Evolutionary conservation across 2,888 invertebrate genomes (phyloP).

Genomic region (Thelaira solivaga): DNA sequence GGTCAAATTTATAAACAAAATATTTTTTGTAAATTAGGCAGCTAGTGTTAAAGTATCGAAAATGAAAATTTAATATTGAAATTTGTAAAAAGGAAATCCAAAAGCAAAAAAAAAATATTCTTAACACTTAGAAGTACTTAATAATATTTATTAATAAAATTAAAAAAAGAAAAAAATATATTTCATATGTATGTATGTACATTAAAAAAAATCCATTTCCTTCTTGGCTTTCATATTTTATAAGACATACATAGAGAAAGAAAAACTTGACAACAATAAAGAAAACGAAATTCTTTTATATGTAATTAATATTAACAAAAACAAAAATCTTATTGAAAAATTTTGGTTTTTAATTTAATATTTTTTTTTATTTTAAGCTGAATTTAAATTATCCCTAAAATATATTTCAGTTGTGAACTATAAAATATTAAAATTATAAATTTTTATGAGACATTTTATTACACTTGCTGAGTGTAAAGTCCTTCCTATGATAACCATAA

Average conservation of each 20-base stretch:
- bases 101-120: conserved; percentile 1
- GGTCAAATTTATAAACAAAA: no score
- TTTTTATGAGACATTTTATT: no score
- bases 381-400: no score
- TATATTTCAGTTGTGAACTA: no score
- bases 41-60: background rate
- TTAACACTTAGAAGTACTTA: conserved; percentile 52
- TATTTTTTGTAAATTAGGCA: no score
- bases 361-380: no score
- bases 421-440: no score
- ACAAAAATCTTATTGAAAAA: no score
- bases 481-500: no score
- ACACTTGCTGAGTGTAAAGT: no score
- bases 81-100: conserved; percentile 10
- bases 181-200: conserved; percentile 2
- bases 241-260: conserved; percentile 35
- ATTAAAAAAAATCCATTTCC: conserved; percentile 23
- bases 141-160: conserved; percentile 30
- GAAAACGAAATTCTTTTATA: conserved; percentile 18
- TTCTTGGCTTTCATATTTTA: conserved; percentile 52
- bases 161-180: conserved; percentile 20
- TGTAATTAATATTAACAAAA: no score
- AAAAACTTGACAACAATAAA: background rate
- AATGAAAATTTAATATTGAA: conserved; percentile 8
- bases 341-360: no score